Evolutionary conservation across 2,888 invertebrate species (phyloP).

Genomic region (Diloba caeruleocephala): DNA sequence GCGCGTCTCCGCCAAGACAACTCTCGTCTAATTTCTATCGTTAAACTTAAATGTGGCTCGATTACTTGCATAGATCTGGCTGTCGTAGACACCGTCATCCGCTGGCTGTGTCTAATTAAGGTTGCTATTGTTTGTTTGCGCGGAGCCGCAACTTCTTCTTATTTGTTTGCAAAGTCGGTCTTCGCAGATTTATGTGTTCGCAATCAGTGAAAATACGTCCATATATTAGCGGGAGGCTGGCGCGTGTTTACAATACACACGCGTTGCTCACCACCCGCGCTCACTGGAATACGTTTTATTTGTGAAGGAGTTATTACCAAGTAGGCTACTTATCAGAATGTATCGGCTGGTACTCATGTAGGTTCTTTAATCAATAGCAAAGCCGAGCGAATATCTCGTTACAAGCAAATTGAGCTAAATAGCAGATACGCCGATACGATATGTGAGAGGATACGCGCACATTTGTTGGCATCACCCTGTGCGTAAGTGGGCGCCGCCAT

Average conservation of each 20-base stretch:
- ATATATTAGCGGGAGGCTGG: constrained; percentile 8
- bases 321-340: not conserved
- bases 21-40: constrained; percentile 40
- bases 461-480: not conserved
- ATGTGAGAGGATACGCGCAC: constrained; percentile 1
- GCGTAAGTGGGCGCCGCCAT: not conserved
- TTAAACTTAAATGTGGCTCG: constrained; percentile 54
- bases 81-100: constrained; percentile 5
- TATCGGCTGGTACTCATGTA: not conserved
- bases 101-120: constrained; percentile 16
- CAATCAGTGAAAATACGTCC: constrained; percentile 25
- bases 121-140: constrained; percentile 16
- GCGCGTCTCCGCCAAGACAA: constrained; percentile 14
- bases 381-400: not conserved
- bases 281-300: not conserved
- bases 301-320: not conserved
- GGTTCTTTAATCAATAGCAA: not conserved
- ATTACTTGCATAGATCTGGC: constrained; percentile 50
- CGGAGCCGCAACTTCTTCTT: constrained; percentile 8
- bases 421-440: not conserved
- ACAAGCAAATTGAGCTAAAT: not conserved
- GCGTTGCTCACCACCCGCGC: not conserved
- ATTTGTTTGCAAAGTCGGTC: constrained; percentile 17
- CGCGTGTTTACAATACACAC: constrained; percentile 7
- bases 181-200: constrained; percentile 12